Percentiles rank a stretch among this genome's conserved stretches.
Evolutionary conservation across 2,113 vertebrate genomes (phyloP).

Genomic region (Edolisoma coerulescens): DNA sequence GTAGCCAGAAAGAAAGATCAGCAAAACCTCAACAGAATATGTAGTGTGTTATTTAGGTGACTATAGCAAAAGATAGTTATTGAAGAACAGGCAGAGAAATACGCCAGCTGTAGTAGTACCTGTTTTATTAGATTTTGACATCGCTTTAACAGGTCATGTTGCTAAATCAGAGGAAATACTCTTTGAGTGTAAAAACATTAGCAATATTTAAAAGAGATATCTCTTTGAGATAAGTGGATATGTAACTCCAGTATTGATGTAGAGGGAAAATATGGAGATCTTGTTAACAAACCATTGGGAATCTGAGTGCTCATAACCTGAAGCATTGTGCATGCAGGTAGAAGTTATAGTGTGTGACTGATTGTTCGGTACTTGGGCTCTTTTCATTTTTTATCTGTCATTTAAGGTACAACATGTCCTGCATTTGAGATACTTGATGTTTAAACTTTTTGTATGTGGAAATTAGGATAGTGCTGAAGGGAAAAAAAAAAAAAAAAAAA

Average conservation of each 20-base stretch:
- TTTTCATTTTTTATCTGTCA: not conserved
- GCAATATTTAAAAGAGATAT: not conserved
- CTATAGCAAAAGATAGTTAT: not conserved
- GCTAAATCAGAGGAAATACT: not conserved
- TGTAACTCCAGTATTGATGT: not conserved
- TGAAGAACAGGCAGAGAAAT: not conserved
- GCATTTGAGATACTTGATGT: not conserved
- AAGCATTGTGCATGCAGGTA: not conserved
- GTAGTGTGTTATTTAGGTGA: not conserved
- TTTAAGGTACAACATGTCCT: not conserved
- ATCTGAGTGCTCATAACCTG: not conserved
- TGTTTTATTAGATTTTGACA: not conserved
- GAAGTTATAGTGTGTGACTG: not conserved
- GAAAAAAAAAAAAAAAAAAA: not conserved
- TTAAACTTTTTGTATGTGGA: not conserved
- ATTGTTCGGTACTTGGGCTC: not conserved
- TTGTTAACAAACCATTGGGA: not conserved
- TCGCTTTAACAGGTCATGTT: not conserved
- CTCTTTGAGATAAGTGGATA: not conserved
- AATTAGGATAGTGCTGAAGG: not conserved
- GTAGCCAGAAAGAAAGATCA: not conserved
- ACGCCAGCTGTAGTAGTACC: not conserved
- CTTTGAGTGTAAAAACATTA: not conserved
- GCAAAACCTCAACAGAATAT: not conserved
- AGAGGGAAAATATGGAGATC: not conserved